Conservation (phyloP, 1,140 invertebrate genomes). For the Diprion similis region DNA sequence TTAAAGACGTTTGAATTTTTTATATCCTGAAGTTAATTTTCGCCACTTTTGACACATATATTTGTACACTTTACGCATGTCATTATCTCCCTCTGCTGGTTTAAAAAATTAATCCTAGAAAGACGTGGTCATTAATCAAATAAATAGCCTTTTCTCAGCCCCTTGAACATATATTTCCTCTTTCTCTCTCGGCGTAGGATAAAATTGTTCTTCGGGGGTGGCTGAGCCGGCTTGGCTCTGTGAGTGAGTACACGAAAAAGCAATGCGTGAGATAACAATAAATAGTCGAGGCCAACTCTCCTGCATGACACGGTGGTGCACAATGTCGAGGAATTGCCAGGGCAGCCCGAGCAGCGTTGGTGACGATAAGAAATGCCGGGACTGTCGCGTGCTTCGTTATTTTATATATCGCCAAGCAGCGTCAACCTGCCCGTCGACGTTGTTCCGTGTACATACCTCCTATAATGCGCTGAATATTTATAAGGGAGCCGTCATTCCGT, state of each 20-base stretch:
- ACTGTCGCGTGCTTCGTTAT: slow-evolving; percentile 56
- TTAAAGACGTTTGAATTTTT: neutral
- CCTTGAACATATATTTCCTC: neutral
- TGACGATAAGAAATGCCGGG: slow-evolving; percentile 56
- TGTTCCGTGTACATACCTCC: too few relatives aligned
- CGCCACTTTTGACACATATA: neutral
- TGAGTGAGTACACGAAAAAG: neutral
- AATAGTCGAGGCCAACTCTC: neutral
- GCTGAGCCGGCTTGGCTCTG: too few relatives aligned
- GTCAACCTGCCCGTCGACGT: too few relatives aligned
- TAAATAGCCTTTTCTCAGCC: neutral
- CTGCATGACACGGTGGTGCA: neutral
- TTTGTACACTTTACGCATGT: neutral
- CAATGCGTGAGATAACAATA: neutral
- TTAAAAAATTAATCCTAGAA: neutral
- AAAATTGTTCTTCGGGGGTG: neutral
- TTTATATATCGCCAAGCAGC: slow-evolving; percentile 36
- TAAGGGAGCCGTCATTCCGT: too few relatives aligned
- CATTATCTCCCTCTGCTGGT: neutral
- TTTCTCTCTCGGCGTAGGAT: neutral
- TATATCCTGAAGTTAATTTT: neutral
- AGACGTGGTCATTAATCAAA: neutral
- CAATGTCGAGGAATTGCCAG: neutral
- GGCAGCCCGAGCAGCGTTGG: neutral
- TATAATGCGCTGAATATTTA: too few relatives aligned